These are phyloP conservation scores for Hypanus sabinus DNA, from an alignment of 2,113 vertebrate species.

Conservation along the genomic window DNA sequence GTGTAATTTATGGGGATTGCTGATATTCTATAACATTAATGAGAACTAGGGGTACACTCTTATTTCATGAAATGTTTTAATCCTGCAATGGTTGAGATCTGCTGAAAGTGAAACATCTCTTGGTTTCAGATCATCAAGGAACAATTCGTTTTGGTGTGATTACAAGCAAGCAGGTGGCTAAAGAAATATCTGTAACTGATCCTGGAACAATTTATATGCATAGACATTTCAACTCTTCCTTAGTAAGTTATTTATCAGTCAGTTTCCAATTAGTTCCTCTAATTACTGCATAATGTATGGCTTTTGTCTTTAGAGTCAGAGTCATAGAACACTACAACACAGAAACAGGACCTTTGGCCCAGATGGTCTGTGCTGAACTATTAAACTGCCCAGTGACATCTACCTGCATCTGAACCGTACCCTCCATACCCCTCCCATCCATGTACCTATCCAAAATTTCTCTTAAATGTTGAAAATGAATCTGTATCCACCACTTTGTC, in stretches of 20 bases:
- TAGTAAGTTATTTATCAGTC: slow-evolving; percentile 63
- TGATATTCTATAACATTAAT: neutral
- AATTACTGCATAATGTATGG: neutral
- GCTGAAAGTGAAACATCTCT: slow-evolving; percentile 11
- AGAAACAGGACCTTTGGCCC: no score
- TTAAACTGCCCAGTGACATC: no score
- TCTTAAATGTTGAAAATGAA: no score
- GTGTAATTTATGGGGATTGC: neutral
- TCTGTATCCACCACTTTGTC: no score
- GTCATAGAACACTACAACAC: no score
- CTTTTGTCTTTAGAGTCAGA: neutral
- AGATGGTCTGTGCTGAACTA: no score
- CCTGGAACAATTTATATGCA: slow-evolving; percentile 81
- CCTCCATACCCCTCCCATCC: no score
- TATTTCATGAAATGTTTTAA: neutral
- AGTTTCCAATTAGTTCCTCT: neutral
- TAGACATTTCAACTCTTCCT: slow-evolving; percentile 78
- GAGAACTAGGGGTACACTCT: no score
- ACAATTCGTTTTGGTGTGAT: slow-evolving; percentile 84
- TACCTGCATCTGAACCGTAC: no score
- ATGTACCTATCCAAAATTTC: no score
- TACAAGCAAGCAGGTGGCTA: slow-evolving; percentile 73
- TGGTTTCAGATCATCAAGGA: slow-evolving; percentile 76
- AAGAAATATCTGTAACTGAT: slow-evolving; percentile 65
- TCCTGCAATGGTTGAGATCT: neutral